A percentile compares a stretch with the other conserved stretches of the same genome.
Conservation (phyloP, 2,797 vertebrate genomes). For the Oceanodroma leucorhoa region DNA sequence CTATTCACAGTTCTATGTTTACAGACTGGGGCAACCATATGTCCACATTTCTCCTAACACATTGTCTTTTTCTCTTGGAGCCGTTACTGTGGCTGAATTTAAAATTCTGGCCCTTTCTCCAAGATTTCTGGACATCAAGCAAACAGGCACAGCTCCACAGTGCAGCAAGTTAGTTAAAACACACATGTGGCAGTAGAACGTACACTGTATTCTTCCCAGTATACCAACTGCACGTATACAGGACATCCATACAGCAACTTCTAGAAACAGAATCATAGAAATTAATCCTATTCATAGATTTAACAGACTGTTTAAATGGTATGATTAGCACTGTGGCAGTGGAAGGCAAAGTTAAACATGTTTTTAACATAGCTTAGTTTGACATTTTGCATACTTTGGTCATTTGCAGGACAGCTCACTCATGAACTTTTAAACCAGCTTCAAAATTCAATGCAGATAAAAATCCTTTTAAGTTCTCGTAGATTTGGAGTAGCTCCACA, state of each 20-base stretch:
- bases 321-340: not conserved
- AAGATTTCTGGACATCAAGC: not conserved
- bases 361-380: not conserved
- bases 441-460: not conserved
- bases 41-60: not conserved
- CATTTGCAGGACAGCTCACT: not conserved
- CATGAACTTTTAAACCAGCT: conserved; percentile 8
- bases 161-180: not conserved
- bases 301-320: not conserved
- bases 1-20: not conserved
- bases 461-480: not conserved
- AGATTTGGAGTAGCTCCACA: not conserved
- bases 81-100: not conserved
- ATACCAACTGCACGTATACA: not conserved
- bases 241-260: not conserved
- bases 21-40: not conserved
- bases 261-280: not conserved
- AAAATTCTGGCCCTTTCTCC: not conserved
- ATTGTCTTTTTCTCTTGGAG: not conserved
- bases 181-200: accelerated
- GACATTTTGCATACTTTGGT: not conserved
- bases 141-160: not conserved
- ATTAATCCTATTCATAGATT: not conserved
- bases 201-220: not conserved
- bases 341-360: not conserved